Evolutionary conservation across 2,797 vertebrate genomes (phyloP).

Genomic region (Chiroxiphia lanceolata): DNA sequence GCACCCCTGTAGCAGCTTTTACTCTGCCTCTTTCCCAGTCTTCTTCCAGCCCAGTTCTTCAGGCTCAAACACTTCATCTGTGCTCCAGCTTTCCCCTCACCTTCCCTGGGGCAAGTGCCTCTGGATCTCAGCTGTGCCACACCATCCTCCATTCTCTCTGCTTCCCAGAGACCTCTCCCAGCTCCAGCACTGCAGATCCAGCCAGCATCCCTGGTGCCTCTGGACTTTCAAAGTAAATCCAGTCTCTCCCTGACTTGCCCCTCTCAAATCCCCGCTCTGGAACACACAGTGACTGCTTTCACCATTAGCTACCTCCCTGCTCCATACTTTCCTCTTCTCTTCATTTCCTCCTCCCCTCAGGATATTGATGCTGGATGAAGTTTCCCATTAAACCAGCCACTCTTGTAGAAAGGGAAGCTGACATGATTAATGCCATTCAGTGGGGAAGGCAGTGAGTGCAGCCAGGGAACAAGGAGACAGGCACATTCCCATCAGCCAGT

Average conservation of each 20-base stretch:
- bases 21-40: background rate
- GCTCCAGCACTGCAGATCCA: background rate
- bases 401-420: constrained; percentile 78
- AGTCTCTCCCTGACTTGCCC: background rate
- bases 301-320: constrained; percentile 62
- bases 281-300: constrained; percentile 26
- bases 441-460: constrained; percentile 50
- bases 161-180: background rate
- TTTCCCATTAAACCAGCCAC: constrained; percentile 76
- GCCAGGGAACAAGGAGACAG: constrained; percentile 51
- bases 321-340: background rate
- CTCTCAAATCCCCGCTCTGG: background rate
- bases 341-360: constrained; percentile 67
- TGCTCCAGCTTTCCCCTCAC: background rate
- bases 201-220: background rate
- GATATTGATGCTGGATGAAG: constrained; percentile 72
- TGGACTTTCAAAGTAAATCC: background rate
- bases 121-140: background rate
- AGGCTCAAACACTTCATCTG: background rate
- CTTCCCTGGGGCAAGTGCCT: background rate
- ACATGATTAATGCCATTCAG: constrained; percentile 76
- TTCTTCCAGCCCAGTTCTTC: background rate
- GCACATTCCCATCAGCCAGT: constrained; percentile 44
- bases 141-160: background rate
- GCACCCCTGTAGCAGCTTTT: background rate